Evolutionary conservation across 2,888 invertebrate genomes (phyloP).

Genomic region (Eupithecia exiguata): DNA sequence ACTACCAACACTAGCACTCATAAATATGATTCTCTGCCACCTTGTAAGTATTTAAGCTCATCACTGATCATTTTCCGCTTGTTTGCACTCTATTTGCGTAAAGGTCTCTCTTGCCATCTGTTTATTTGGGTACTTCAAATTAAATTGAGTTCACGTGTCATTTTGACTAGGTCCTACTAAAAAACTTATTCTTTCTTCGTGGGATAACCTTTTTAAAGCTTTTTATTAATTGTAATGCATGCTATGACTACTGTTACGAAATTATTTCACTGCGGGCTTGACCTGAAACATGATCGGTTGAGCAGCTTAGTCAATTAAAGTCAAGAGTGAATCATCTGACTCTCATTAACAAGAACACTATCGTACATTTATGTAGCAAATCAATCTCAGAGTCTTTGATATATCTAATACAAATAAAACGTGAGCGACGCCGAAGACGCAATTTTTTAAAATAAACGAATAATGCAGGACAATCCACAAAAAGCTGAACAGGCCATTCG

Average conservation of each 20-base stretch:
- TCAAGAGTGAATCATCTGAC: too few species aligned
- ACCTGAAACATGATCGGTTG: neutral
- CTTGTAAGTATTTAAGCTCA: constrained; percentile 75
- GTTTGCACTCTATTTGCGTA: neutral
- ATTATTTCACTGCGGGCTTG: too few species aligned
- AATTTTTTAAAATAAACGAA: too few species aligned
- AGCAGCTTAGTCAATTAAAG: neutral
- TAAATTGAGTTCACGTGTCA: neutral
- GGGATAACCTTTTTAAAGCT: too few species aligned
- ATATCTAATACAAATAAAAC: neutral
- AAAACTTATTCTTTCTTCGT: neutral
- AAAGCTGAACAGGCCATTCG: too few species aligned
- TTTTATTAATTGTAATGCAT: too few species aligned
- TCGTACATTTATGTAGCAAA: too few species aligned
- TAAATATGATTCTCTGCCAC: constrained; percentile 85
- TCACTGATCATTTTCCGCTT: neutral
- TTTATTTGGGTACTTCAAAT: neutral
- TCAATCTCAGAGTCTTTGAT: too few species aligned
- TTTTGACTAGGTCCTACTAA: neutral
- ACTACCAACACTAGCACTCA: constrained; percentile 64
- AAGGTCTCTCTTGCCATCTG: neutral
- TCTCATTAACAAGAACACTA: too few species aligned
- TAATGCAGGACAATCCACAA: too few species aligned
- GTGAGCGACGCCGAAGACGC: neutral
- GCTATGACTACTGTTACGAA: too few species aligned